A percentile compares a stretch with the other conserved stretches of the same genome.
Evolutionary conservation across 2,797 vertebrate species (phyloP).

Genomic region (Acanthurus tractus): DNA sequence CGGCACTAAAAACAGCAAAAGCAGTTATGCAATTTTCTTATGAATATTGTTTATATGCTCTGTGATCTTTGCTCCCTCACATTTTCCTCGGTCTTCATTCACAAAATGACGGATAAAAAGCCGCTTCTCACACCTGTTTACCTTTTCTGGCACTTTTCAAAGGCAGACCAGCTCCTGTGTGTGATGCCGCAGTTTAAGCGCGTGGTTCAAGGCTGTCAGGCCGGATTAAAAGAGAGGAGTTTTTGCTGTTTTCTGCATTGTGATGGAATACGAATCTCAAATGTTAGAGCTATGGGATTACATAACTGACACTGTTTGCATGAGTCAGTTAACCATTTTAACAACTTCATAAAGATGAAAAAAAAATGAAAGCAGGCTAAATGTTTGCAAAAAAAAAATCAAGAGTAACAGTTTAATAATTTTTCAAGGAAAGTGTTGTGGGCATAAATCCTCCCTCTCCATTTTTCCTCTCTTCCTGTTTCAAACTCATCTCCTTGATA

Average conservation of each 20-base stretch:
- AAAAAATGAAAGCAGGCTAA: constrained; percentile 42
- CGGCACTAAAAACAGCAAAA: neutral
- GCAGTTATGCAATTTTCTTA: constrained; percentile 42
- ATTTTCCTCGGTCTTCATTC: constrained; percentile 9
- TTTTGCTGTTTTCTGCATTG: constrained; percentile 12
- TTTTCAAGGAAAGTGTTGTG: neutral
- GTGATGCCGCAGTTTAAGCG: constrained; percentile 16
- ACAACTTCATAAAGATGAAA: constrained; percentile 31
- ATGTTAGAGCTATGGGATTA: constrained; percentile 31
- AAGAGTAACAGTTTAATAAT: neutral
- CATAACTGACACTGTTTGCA: constrained; percentile 24
- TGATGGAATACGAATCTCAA: constrained; percentile 21
- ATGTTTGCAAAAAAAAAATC: neutral
- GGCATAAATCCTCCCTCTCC: no score
- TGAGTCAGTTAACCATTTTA: constrained; percentile 60
- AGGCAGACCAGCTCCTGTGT: constrained; percentile 32
- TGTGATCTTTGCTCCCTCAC: constrained; percentile 32
- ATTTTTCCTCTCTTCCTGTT: no score
- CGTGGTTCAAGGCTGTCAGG: constrained; percentile 20
- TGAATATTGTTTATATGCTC: constrained; percentile 49
- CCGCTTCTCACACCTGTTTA: constrained; percentile 3
- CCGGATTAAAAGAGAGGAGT: constrained; percentile 56
- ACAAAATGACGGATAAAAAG: constrained; percentile 47
- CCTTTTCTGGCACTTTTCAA: constrained; percentile 42
- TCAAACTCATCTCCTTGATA: neutral